Base-by-base conservation (phyloP, 2,797 vertebrate genomes). In the Hyperoplus immaculatus region DNA sequence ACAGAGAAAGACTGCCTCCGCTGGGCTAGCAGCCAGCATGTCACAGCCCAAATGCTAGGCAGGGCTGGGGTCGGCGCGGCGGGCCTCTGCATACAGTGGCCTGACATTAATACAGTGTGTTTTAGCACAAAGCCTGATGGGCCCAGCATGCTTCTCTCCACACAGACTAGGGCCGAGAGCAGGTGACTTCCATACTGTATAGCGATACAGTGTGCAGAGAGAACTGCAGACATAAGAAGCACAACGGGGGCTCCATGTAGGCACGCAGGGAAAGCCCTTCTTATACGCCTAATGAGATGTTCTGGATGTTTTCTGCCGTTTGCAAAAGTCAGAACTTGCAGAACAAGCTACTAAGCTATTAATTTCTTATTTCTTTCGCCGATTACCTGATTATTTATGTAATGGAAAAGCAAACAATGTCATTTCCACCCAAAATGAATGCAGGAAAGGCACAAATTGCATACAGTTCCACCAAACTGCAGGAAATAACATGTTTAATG, bases 1-100 rank as follows among this genome's bases (percentile, higher is more conserved):
- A 96, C 94, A 93, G 82, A 78, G 85, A 80, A 89, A 78, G 86
- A 78, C 87, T 75, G 87, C 87, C 84, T 91, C 84, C 47, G 75
- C 87, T 83, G 87, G 88, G 90, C 87, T 81, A 43, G 29, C 65
- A 83, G 84, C 83, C 83, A 83, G 85, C 85, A 64, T 69, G 84
- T 88, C 82, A 84, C 86, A 82, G 69, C 80, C 84, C 75, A 50
- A 78, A 85, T 29, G 29, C 29, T 29, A 29, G 29, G 7, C 82
- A 8, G 80, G 75, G 72, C 69, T 50, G 58, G 69, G 77, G 83
- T 80, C 36, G 51, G 67, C 77, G 53, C 84, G 74, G 88, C 72
- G 50, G 78, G 82, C 72, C 72, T 82, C 84, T 42, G 82, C 78
- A 80, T 84, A 83, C 83, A 80, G 69, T 63, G 72, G 67, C 81